These are phyloP conservation scores for Microctonus brassicae DNA, from an alignment of 2,888 invertebrate genomes.

Conservation along the genomic window DNA sequence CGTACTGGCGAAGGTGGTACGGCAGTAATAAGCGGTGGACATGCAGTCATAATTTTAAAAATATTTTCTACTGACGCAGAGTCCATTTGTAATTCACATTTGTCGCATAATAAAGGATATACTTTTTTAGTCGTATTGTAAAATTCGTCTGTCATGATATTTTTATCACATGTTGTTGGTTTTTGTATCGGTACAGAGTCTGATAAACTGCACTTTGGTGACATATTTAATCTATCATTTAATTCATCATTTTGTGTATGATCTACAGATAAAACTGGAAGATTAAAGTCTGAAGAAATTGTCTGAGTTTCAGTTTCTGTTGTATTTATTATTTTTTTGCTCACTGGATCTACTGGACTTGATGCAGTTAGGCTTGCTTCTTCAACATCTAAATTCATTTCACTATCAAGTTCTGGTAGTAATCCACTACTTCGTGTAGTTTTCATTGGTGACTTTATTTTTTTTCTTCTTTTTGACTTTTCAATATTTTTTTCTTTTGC, in stretches of 20 bases:
- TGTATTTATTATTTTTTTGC: not conserved
- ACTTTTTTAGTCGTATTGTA: constrained; percentile 43
- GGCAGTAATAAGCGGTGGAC: constrained; percentile 42
- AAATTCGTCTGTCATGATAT: constrained; percentile 50
- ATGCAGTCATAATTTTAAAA: constrained; percentile 50
- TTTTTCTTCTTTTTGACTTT: constrained; percentile 20
- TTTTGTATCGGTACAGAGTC: constrained; percentile 5
- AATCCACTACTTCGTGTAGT: not conserved
- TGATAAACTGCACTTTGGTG: not conserved
- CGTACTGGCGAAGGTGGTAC: not conserved
- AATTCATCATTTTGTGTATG: not conserved
- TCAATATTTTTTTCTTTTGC: constrained; percentile 25
- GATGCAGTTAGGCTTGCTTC: not conserved
- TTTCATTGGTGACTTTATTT: not conserved
- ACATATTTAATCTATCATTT: not conserved
- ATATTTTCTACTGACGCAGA: constrained; percentile 53
- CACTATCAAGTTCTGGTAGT: not conserved
- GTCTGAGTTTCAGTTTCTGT: not conserved
- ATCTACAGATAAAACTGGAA: not conserved
- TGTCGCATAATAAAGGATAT: constrained; percentile 56
- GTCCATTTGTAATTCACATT: constrained; percentile 48
- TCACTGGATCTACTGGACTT: not conserved
- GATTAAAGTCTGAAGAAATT: not conserved
- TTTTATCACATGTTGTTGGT: constrained; percentile 37
- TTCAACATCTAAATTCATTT: not conserved